Base-by-base conservation (phyloP, 2,113 vertebrate genomes). In the Neopipo cinnamomea region DNA sequence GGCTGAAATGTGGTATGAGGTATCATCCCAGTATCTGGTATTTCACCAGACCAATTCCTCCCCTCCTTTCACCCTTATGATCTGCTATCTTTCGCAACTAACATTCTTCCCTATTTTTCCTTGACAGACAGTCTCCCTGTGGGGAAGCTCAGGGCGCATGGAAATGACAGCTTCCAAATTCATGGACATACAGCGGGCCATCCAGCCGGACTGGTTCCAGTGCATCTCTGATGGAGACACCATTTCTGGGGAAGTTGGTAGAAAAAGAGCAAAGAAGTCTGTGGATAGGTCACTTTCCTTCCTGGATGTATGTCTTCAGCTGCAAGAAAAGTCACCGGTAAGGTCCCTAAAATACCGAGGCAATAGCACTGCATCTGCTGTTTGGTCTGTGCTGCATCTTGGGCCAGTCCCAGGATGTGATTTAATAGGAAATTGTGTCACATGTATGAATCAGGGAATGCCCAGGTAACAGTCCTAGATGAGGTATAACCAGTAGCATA, bases 121-220 rank as follows among this genome's bases (percentile, higher is more conserved):
- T 76, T 30, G 35, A 41, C 92, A 99, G 99, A 98, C 98, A 0
- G 99, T 99, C 66, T 99, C 99, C 0, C 97, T 99, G 49, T 99
- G 99, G 99, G 98, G 99, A 68, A 98, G 97, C 67, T 99, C 99
- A 5, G 99, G 99, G 33, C 98, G 99, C 63, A 98, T 99, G n/a
- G 99, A 99, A 92, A 93, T 99, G 85, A 99, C 98, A 1, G 95
- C 96, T 65, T 98, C 98, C 52, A 99, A 98, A 93, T 99, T 99
- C 98, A 99, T 99, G 98, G 98, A 98, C 23, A 96, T 99, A 37
- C 99, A 99, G 96, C 97, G 97, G 46, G 97, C 96, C 7, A 93
- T 99, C 86, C 98, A 98, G 95, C 99, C 99, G 3, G 99, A 99
- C 97, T 99, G 98, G 98, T 99, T 99, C 97, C 99, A 99, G 97